phyloP scores from a whole-genome alignment of 2,888 invertebrate genomes.

The Scrobipalpa costella region DNA sequence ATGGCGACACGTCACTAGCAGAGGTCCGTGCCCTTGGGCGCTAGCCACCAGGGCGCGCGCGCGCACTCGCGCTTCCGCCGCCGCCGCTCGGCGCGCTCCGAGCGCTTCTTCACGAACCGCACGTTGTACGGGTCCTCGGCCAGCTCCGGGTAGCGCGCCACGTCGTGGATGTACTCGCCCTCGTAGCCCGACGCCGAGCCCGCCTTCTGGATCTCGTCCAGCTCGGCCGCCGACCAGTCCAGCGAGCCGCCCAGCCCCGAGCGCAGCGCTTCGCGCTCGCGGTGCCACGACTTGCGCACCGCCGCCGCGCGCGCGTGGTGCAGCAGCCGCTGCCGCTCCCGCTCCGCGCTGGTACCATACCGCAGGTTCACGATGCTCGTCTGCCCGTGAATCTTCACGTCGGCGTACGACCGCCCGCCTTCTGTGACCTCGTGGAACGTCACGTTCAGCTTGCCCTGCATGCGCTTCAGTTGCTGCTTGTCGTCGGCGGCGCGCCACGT shows the following conservation, averaged over 20 bases:
- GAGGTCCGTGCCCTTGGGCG: constrained; percentile 56
- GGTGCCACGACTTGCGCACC: constrained; percentile 95
- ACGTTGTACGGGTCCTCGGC: constrained; percentile 98
- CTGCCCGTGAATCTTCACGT: constrained; percentile 94
- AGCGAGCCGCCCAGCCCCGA: constrained; percentile 87
- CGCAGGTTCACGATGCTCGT: constrained; percentile 95
- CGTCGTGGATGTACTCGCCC: constrained; percentile 95
- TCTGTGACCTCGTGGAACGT: constrained; percentile 93
- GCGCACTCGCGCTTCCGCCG: constrained; percentile 85
- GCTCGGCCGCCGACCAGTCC: constrained; percentile 94
- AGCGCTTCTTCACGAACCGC: constrained; percentile 91
- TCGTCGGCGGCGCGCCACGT: constrained; percentile 95
- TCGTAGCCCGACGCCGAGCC: constrained; percentile 93
- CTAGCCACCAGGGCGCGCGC: constrained; percentile 75
- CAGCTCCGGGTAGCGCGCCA: constrained; percentile 93
- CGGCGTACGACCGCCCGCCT: constrained; percentile 88
- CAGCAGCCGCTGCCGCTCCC: constrained; percentile 93
- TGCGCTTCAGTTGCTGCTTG: constrained; percentile 91
- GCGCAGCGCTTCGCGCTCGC: constrained; percentile 92
- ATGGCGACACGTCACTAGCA: constrained; percentile 78
- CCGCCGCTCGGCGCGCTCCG: constrained; percentile 85
- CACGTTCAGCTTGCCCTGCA: constrained; percentile 94
- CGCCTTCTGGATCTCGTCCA: constrained; percentile 92
- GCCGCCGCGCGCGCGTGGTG: constrained; percentile 95
- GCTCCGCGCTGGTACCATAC: constrained; percentile 95